Percentiles rank a stretch among this genome's conserved stretches.
These are phyloP conservation scores for Pachypsylla venusta DNA, from an alignment of 1,140 invertebrate genomes.

Conservation along the genomic window DNA sequence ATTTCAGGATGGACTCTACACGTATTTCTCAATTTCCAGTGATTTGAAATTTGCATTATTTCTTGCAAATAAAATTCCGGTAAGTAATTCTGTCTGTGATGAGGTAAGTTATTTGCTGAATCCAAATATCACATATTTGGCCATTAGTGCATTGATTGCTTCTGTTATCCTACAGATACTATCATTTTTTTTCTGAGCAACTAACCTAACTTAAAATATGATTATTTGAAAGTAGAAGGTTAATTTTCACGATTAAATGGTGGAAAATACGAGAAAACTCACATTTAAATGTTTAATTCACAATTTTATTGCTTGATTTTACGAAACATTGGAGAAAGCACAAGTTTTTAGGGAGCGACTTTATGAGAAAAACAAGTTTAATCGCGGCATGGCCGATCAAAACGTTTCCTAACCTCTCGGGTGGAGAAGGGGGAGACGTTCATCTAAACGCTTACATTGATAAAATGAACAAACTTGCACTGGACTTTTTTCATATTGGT, in stretches of 20 bases:
- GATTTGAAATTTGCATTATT: not conserved
- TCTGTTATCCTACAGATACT: not conserved
- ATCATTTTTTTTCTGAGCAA: not conserved
- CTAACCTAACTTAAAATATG: not conserved
- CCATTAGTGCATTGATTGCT: not conserved
- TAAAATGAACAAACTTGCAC: too few relatives aligned
- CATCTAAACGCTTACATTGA: too few relatives aligned
- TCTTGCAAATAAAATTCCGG: not conserved
- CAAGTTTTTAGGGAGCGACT: too few relatives aligned
- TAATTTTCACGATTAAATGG: not conserved
- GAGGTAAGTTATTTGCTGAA: not conserved
- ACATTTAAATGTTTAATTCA: too few relatives aligned
- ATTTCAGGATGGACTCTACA: not conserved
- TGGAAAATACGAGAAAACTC: too few relatives aligned
- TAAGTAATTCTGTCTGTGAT: not conserved
- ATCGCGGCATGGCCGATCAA: too few relatives aligned
- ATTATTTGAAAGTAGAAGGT: not conserved
- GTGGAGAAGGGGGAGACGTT: too few relatives aligned
- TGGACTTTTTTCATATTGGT: too few relatives aligned
- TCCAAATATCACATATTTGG: not conserved
- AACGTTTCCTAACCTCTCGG: too few relatives aligned
- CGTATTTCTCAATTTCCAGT: not conserved
- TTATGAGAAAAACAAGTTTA: too few relatives aligned
- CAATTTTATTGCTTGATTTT: too few relatives aligned
- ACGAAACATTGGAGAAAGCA: too few relatives aligned